Percentiles rank a stretch among this genome's conserved stretches.
Conservation (phyloP, 2,113 vertebrate genomes). For the Hyperopisus bebe region DNA sequence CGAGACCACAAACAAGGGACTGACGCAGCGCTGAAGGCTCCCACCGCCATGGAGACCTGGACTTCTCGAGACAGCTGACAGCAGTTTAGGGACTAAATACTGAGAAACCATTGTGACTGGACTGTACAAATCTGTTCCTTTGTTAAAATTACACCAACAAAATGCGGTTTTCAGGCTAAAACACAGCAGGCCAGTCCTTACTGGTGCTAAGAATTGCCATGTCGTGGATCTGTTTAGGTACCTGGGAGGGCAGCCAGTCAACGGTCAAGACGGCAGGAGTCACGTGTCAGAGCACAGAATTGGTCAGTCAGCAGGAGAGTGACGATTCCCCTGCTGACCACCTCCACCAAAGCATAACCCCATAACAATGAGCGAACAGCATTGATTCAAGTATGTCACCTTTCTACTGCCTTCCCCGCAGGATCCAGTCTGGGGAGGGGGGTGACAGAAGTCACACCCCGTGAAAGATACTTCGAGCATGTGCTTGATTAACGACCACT, state of each 20-base stretch:
- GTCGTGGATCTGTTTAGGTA: neutral
- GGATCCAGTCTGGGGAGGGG: neutral
- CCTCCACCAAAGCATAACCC: neutral
- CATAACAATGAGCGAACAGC: neutral
- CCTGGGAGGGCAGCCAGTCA: neutral
- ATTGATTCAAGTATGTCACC: neutral
- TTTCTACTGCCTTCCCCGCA: neutral
- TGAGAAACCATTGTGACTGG: neutral
- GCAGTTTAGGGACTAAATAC: neutral
- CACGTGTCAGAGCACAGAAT: neutral
- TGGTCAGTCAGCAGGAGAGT: neutral
- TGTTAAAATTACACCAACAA: conserved; percentile 12
- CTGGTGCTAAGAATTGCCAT: neutral
- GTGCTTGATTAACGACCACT: neutral
- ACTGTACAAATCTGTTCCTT: neutral
- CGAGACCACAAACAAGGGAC: neutral
- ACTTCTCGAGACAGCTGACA: neutral
- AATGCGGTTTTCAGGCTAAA: conserved; percentile 2
- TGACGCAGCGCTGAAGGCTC: neutral
- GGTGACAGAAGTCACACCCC: neutral
- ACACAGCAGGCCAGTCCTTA: neutral
- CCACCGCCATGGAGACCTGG: neutral
- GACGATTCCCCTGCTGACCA: neutral
- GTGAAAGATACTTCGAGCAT: neutral
- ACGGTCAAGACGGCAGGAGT: neutral